Percentiles rank a stretch among this genome's conserved stretches.
Conservation (phyloP, 2,797 vertebrate genomes). For the Natrix natrix region DNA sequence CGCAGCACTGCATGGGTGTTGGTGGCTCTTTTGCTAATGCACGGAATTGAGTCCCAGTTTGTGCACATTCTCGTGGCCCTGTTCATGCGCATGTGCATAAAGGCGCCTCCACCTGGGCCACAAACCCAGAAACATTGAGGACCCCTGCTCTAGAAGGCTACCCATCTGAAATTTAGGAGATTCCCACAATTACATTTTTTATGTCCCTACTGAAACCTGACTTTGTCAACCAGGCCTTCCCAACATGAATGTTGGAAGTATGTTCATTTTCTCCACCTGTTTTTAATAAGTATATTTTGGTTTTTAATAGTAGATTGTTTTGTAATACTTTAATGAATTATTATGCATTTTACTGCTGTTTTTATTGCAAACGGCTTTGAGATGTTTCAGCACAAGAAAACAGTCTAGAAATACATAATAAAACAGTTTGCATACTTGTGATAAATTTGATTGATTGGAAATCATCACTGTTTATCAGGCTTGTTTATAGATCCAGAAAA, state of each 20-base stretch:
- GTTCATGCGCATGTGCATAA: accelerated
- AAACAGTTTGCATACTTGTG: background rate
- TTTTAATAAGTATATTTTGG: background rate
- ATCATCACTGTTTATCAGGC: background rate
- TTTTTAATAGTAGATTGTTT: background rate
- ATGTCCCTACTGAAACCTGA: background rate
- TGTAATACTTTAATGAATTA: background rate
- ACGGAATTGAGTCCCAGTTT: too few species aligned
- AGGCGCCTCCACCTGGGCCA: accelerated
- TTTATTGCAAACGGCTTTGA: background rate
- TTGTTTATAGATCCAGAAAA: background rate
- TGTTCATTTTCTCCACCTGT: background rate
- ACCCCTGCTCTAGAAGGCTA: background rate
- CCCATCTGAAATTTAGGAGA: background rate
- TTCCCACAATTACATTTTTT: background rate
- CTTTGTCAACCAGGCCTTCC: background rate
- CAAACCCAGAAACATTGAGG: too few species aligned
- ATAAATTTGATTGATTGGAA: background rate
- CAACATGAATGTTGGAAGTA: background rate
- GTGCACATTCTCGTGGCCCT: accelerated
- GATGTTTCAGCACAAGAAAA: background rate
- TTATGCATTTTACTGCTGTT: background rate
- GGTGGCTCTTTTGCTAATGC: too few species aligned
- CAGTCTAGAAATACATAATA: background rate
- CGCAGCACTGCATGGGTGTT: too few species aligned